A percentile compares a stretch with the other conserved stretches of the same genome.
Conservation (phyloP, 2,113 vertebrate genomes). For the Catagonus wagneri region DNA sequence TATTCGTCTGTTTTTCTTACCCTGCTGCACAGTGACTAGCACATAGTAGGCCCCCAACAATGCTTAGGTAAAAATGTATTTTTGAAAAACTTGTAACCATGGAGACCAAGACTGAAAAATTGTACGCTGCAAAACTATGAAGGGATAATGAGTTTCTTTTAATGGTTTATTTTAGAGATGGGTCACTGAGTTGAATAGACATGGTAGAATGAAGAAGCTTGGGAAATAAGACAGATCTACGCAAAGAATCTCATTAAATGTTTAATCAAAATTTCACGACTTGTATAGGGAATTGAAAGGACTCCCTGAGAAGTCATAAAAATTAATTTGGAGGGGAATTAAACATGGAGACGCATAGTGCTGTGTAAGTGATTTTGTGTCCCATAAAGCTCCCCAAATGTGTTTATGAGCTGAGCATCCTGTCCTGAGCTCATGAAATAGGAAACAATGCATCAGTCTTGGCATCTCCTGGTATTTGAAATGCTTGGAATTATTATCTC, state of each 20-base stretch:
- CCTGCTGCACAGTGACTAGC: not conserved
- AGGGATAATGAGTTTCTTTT: slow-evolving; percentile 15
- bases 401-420: slow-evolving; percentile 84
- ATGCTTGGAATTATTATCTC: slow-evolving; percentile 70
- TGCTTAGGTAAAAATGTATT: not conserved
- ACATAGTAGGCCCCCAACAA: not conserved
- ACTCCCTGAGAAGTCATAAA: slow-evolving; percentile 58
- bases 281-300: slow-evolving; percentile 3
- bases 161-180: slow-evolving; percentile 53
- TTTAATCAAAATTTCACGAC: slow-evolving; percentile 63
- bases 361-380: slow-evolving; percentile 68
- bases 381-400: slow-evolving; percentile 70
- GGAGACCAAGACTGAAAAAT: not conserved
- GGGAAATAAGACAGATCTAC: slow-evolving; percentile 68
- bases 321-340: slow-evolving; percentile 71
- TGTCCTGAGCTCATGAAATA: slow-evolving; percentile 80
- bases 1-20: not conserved
- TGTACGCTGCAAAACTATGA: not conserved
- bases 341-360: slow-evolving; percentile 53
- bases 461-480: slow-evolving; percentile 78
- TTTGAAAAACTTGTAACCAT: not conserved
- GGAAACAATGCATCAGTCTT: slow-evolving; percentile 84
- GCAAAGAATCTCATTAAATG: slow-evolving; percentile 60
- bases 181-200: not conserved
- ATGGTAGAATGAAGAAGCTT: not conserved